Conservation (phyloP, 1,140 invertebrate species). For the Drosophila lacertosa region DNA sequence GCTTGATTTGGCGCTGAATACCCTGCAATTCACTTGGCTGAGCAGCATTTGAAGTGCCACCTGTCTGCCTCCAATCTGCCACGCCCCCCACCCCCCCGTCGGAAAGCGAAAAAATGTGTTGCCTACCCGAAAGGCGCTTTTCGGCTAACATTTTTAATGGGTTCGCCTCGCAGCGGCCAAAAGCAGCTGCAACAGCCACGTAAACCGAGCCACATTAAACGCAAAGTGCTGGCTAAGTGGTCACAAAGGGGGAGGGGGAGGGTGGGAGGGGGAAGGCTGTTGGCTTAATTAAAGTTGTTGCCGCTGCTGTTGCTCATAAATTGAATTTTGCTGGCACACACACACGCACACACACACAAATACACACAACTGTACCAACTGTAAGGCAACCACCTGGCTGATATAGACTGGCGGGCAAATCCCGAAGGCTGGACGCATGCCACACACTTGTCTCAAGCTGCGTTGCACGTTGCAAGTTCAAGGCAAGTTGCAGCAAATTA, state of each 20-base stretch:
- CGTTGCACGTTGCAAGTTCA: not conserved
- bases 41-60: not conserved
- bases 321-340: no score
- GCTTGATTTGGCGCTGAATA: not conserved
- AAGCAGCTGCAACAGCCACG: slow-evolving; percentile 27
- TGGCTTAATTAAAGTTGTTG: slow-evolving; percentile 29
- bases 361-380: slow-evolving; percentile 29
- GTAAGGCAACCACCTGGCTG: slow-evolving; percentile 21
- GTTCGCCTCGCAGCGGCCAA: not conserved
- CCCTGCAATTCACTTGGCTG: not conserved
- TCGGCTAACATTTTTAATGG: not conserved
- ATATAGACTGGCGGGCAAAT: slow-evolving; percentile 27
- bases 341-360: no score
- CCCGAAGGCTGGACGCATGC: slow-evolving; percentile 27
- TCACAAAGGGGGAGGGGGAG: not conserved
- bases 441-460: slow-evolving; percentile 15
- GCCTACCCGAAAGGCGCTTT: slow-evolving; percentile 34
- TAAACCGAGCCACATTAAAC: slow-evolving; percentile 51
- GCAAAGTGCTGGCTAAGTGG: slow-evolving; percentile 21
- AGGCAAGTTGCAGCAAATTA: slow-evolving; percentile 37
- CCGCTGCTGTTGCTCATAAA: not conserved
- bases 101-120: slow-evolving; percentile 23
- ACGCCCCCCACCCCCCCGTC: no score
- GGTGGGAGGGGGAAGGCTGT: not conserved
- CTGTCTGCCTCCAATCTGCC: not conserved